Percentiles rank a stretch among this genome's conserved stretches.
phyloP scores from a whole-genome alignment of 2,797 vertebrate species.

The Phylloscopus collybita region DNA sequence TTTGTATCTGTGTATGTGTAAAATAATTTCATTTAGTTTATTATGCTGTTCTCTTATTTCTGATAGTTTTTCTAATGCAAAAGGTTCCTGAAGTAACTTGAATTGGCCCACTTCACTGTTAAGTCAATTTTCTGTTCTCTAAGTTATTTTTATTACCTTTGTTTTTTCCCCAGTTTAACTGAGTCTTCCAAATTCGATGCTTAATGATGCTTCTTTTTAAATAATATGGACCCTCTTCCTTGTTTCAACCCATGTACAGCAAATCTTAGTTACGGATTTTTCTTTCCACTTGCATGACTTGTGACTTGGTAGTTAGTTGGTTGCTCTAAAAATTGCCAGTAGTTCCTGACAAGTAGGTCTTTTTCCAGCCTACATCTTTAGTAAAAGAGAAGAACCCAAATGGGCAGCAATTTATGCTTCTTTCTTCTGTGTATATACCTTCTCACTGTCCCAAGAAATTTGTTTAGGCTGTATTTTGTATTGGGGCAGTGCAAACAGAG shows the following conservation, averaged over 20 bases:
- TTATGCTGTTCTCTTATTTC: not conserved
- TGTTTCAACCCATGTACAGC: not conserved
- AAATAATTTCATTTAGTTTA: not conserved
- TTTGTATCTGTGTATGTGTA: not conserved
- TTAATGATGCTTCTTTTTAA: not conserved
- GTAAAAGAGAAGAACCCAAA: not conserved
- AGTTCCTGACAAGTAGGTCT: not conserved
- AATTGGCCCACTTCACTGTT: not conserved
- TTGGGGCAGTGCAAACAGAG: not conserved
- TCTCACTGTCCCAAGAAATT: not conserved
- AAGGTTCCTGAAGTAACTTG: not conserved
- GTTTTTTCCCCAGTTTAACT: not conserved
- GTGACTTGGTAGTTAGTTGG: not conserved
- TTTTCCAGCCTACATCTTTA: not conserved
- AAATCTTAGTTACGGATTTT: not conserved
- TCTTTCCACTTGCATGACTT: not conserved
- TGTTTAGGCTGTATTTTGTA: not conserved
- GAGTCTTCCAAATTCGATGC: not conserved
- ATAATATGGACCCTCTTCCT: not conserved
- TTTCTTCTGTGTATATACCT: not conserved
- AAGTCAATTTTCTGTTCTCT: not conserved
- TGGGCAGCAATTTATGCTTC: not conserved
- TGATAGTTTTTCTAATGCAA: not conserved
- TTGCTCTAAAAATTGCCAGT: not conserved
- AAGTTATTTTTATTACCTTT: not conserved